Evolutionary conservation across 2,113 vertebrate genomes (phyloP).

Genomic region (Cryptotis parvus): DNA sequence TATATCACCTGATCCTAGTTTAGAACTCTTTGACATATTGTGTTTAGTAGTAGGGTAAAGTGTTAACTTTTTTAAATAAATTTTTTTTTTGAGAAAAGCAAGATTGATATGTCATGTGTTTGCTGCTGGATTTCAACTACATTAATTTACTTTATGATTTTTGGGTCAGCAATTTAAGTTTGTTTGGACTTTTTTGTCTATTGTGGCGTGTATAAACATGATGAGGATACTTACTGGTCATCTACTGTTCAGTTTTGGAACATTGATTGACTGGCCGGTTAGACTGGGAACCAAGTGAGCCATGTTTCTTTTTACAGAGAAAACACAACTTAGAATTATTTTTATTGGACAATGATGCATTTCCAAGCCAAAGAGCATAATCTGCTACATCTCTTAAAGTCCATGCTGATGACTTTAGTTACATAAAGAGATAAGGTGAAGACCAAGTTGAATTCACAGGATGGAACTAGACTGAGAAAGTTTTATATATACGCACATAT

Average conservation of each 20-base stretch:
- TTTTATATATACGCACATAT: too few relatives aligned
- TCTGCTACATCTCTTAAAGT: background rate
- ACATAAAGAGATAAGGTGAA: too few relatives aligned
- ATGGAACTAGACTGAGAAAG: too few relatives aligned
- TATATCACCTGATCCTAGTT: background rate
- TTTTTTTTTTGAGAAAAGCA: background rate
- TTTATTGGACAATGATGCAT: too few relatives aligned
- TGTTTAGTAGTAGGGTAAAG: background rate
- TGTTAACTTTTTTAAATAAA: background rate
- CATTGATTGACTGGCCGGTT: background rate
- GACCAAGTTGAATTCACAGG: too few relatives aligned
- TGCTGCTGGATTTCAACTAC: background rate
- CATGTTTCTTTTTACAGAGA: background rate
- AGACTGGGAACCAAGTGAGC: background rate
- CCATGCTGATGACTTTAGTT: background rate
- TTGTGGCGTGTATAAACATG: background rate
- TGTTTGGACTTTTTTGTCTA: background rate
- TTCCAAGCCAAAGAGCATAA: background rate
- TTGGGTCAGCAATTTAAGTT: conserved; percentile 21
- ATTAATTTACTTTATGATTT: conserved; percentile 4
- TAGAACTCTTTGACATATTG: background rate
- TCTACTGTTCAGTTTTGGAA: background rate
- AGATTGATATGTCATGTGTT: background rate
- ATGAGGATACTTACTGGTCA: background rate
- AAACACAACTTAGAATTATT: too few relatives aligned